Evolutionary conservation across 2,113 vertebrate genomes (phyloP).

Genomic region (Vulpes lagopus): DNA sequence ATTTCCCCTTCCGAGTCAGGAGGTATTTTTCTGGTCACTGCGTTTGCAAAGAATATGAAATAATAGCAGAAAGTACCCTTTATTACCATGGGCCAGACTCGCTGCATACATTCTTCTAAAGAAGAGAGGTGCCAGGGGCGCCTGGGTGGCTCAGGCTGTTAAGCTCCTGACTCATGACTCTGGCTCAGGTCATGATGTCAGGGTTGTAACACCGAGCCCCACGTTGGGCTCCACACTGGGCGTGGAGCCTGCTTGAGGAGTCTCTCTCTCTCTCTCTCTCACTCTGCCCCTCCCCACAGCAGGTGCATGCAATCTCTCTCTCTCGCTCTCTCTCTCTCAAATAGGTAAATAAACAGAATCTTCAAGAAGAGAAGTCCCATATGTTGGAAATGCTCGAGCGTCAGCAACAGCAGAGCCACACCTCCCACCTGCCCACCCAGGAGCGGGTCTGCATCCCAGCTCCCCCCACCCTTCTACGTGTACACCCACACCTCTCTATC

Average conservation of each 20-base stretch:
- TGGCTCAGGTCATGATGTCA: not conserved
- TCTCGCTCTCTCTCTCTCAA: not conserved
- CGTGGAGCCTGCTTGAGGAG: not conserved
- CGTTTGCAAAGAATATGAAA: slow-evolving; percentile 47
- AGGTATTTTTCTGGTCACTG: not conserved
- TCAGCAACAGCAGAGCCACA: rapidly evolving
- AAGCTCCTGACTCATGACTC: not conserved
- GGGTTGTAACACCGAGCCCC: not conserved
- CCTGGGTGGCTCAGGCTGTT: not conserved
- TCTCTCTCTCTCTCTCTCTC: not conserved
- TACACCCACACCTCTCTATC: not conserved
- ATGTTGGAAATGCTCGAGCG: rapidly evolving
- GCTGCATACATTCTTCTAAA: not conserved
- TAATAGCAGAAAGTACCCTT: not conserved
- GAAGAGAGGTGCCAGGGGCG: not conserved
- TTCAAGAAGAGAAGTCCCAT: not conserved
- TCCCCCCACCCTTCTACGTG: no score
- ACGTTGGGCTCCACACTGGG: not conserved
- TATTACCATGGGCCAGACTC: not conserved
- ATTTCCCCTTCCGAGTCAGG: slow-evolving; percentile 7
- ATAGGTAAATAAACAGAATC: not conserved
- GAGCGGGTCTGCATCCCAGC: not conserved
- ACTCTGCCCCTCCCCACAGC: not conserved
- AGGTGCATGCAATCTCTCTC: not conserved
- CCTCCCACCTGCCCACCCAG: not conserved